These are phyloP conservation scores for Drosophila truncata DNA, from an alignment of 1,140 invertebrate species.

Conservation along the genomic window DNA sequence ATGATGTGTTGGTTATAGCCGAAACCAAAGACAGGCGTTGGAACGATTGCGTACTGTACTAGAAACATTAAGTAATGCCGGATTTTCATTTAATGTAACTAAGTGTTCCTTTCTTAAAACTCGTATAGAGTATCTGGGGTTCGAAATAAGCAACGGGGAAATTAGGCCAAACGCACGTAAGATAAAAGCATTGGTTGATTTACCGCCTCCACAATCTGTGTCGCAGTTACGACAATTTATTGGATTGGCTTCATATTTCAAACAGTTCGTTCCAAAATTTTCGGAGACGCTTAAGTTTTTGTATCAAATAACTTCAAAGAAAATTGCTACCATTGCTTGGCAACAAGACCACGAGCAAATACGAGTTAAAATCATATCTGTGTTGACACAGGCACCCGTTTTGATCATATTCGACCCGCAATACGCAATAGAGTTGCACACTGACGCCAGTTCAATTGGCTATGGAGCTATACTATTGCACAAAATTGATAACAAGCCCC, in stretches of 20 bases:
- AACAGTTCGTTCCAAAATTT: not conserved
- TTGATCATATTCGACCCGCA: not conserved
- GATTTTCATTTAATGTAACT: constrained; percentile 5
- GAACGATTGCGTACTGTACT: constrained; percentile 1
- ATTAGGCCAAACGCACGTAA: not conserved
- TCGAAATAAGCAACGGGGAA: not conserved
- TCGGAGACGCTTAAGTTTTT: not conserved
- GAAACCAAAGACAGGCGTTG: constrained; percentile 7
- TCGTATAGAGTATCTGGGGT: not conserved
- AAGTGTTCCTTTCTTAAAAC: constrained; percentile 11
- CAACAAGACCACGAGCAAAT: not conserved
- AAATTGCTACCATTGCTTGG: too few relatives aligned
- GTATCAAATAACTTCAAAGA: not conserved
- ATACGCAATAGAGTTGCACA: not conserved
- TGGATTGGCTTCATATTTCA: not conserved
- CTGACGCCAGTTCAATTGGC: not conserved
- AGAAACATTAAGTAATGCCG: not conserved
- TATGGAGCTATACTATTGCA: not conserved
- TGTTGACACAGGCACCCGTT: not conserved
- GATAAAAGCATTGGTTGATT: not conserved
- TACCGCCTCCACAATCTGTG: not conserved
- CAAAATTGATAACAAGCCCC: not conserved
- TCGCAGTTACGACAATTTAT: not conserved
- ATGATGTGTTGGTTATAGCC: not conserved
- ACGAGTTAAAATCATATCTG: too few relatives aligned